Conservation (phyloP, 2,797 vertebrate species). For the Cuniculus paca region DNA sequence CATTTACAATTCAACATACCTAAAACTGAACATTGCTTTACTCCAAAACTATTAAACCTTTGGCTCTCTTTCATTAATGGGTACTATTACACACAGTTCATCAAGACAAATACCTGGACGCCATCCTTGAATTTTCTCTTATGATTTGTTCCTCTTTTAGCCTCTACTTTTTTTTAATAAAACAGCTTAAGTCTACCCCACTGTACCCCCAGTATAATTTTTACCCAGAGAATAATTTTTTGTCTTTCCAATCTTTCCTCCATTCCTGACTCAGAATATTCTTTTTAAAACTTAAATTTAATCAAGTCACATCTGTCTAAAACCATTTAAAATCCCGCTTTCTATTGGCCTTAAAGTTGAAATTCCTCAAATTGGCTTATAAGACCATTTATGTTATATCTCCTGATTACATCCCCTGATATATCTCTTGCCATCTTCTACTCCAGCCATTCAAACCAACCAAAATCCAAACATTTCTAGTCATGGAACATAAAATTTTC, state of each 20-base stretch:
- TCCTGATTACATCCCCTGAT: not conserved
- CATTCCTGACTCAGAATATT: not conserved
- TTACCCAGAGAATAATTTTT: not conserved
- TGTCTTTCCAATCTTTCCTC: constrained; percentile 5
- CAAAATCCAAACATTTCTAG: constrained; percentile 42
- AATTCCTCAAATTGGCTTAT: constrained; percentile 9
- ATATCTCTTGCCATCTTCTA: not conserved
- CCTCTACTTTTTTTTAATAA: not conserved
- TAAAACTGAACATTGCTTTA: constrained; percentile 51
- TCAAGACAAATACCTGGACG: not conserved
- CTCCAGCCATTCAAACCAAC: not conserved
- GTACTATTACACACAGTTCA: not conserved
- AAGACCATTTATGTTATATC: not conserved
- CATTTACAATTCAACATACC: not conserved
- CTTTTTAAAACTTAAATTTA: constrained; percentile 32
- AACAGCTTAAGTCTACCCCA: not conserved
- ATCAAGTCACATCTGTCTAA: constrained; percentile 23
- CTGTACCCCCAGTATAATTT: not conserved
- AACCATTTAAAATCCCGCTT: constrained; percentile 18
- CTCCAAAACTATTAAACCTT: not conserved
- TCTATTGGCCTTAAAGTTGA: not conserved
- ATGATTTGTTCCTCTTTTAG: not conserved
- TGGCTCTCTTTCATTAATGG: constrained; percentile 31
- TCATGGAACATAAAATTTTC: constrained; percentile 23
- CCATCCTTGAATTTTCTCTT: not conserved